Evolutionary conservation across 2,113 vertebrate species (phyloP).

Genomic region (Takifugu flavidus): DNA sequence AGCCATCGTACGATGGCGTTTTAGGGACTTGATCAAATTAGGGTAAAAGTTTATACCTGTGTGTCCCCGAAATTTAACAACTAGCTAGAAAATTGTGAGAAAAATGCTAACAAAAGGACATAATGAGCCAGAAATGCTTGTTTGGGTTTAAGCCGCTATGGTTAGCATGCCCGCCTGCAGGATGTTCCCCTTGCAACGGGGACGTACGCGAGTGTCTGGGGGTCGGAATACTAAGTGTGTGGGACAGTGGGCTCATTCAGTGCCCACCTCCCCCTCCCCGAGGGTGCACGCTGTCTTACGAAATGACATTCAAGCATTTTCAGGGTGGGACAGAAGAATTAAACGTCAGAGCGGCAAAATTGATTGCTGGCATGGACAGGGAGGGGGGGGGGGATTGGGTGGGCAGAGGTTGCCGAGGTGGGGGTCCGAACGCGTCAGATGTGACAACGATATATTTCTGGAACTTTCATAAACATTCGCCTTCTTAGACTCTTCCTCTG

Average conservation of each 20-base stretch:
- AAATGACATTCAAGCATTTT: conserved; percentile 57
- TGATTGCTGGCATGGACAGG: conserved; percentile 24
- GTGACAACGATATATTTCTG: too few relatives aligned
- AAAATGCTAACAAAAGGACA: too few relatives aligned
- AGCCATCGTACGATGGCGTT: conserved; percentile 7
- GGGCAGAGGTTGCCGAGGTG: conserved; percentile 43
- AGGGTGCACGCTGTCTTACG: conserved; percentile 32
- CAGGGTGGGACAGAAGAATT: conserved; percentile 56
- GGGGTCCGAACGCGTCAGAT: too few relatives aligned
- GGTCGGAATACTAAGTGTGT: conserved; percentile 65
- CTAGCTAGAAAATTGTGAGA: too few relatives aligned
- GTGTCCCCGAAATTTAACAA: too few relatives aligned
- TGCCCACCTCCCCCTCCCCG: conserved; percentile 8
- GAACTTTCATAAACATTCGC: too few relatives aligned
- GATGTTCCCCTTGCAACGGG: conserved; percentile 10
- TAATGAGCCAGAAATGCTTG: too few relatives aligned
- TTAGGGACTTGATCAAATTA: too few relatives aligned
- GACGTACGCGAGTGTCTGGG: conserved; percentile 24
- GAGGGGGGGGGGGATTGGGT: conserved; percentile 25
- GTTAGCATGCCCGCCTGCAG: background rate
- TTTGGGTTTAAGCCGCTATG: background rate
- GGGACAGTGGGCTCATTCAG: conserved; percentile 73
- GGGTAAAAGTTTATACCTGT: too few relatives aligned
- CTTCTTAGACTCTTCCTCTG: too few relatives aligned
- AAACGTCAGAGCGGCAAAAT: conserved; percentile 56